Evolutionary conservation across 2,888 invertebrate genomes (phyloP).

Genomic region (Ochropleura plecta): DNA sequence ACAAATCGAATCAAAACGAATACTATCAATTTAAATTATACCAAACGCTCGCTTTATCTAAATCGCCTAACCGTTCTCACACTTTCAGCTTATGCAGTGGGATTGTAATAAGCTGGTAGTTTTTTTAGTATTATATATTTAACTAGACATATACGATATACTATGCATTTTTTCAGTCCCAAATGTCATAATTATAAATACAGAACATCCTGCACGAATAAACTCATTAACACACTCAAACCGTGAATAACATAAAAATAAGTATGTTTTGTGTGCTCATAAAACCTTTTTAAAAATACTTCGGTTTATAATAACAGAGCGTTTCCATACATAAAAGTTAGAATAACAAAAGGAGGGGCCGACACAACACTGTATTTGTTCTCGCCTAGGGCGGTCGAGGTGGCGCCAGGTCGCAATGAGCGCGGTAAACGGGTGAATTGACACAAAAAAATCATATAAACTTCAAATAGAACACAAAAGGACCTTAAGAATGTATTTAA

Average conservation of each 20-base stretch:
- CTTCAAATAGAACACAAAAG: too few relatives aligned
- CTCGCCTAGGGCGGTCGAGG: conserved; percentile 59
- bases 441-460: too few relatives aligned
- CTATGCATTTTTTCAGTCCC: neutral
- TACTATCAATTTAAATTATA: neutral
- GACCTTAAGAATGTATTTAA: too few relatives aligned
- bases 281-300: conserved; percentile 69
- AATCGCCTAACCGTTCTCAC: neutral
- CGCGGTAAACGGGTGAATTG: conserved; percentile 42
- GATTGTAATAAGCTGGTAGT: neutral
- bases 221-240: conserved; percentile 37
- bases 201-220: neutral
- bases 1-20: neutral
- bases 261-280: conserved; percentile 45
- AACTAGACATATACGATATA: too few relatives aligned
- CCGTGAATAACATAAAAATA: conserved; percentile 33
- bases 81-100: neutral
- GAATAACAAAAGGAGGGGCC: conserved; percentile 72
- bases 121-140: neutral
- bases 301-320: conserved; percentile 68
- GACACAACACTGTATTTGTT: conserved; percentile 71
- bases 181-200: neutral
- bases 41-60: neutral
- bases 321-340: conserved; percentile 71
- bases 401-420: conserved; percentile 28